Evolutionary conservation across 2,113 vertebrate species (phyloP).

Genomic region (Pithys albifrons): DNA sequence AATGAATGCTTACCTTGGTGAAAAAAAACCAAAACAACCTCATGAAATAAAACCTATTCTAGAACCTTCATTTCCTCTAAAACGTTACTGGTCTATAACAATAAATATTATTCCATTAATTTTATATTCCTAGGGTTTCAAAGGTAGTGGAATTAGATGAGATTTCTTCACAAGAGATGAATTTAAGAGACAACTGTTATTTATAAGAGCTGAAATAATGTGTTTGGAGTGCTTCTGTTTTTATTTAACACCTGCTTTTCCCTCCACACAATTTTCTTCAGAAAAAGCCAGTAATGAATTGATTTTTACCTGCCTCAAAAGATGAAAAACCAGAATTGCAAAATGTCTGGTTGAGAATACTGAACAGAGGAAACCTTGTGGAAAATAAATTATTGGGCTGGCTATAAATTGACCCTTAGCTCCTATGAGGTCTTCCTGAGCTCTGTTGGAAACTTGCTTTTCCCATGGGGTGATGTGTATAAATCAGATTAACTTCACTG

Average conservation of each 20-base stretch:
- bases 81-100: background rate
- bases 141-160: background rate
- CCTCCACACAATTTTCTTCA: background rate
- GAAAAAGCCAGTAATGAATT: constrained; percentile 15
- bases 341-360: background rate
- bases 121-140: background rate
- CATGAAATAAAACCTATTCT: background rate
- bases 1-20: background rate
- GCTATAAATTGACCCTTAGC: background rate
- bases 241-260: background rate
- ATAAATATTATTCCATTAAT: constrained; percentile 27
- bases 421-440: background rate
- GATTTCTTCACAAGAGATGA: background rate
- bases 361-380: background rate
- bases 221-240: background rate
- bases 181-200: constrained; percentile 14
- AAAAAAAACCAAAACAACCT: background rate
- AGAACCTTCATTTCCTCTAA: background rate
- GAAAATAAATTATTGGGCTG: constrained; percentile 10
- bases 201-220: background rate
- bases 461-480: background rate
- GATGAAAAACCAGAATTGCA: background rate
- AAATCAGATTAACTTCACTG: constrained; percentile 13
- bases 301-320: background rate
- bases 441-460: background rate